Evolutionary conservation across 1,140 invertebrate genomes (phyloP).

Genomic region (Myzus persicae): DNA sequence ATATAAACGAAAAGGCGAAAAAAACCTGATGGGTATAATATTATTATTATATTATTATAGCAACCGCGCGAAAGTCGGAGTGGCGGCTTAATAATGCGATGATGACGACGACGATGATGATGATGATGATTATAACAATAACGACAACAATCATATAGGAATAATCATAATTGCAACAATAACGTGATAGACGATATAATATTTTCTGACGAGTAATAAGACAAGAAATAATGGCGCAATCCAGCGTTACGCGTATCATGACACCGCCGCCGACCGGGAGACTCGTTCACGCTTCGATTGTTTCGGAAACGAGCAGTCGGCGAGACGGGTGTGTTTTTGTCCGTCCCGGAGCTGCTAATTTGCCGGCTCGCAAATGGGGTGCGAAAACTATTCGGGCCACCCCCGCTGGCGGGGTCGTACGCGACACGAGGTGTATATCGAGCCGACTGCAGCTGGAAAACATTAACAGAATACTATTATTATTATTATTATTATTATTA

Average conservation of each 20-base stretch:
- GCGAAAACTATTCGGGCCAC: not conserved
- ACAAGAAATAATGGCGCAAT: not conserved
- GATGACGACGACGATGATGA: too few relatives aligned
- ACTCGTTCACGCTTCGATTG: slow-evolving; percentile 22
- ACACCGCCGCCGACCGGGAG: not conserved
- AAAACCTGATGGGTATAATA: not conserved
- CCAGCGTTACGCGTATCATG: not conserved
- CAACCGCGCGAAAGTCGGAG: too few relatives aligned
- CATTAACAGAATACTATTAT: slow-evolving; percentile 15
- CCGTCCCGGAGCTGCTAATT: not conserved
- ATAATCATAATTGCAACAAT: too few relatives aligned
- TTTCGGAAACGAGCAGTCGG: slow-evolving; percentile 30
- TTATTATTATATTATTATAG: not conserved
- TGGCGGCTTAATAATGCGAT: too few relatives aligned
- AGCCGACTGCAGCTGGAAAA: slow-evolving; percentile 42
- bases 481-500: slow-evolving; percentile 2
- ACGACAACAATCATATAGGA: too few relatives aligned
- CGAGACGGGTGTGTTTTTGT: slow-evolving; percentile 35
- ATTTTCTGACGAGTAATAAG: not conserved
- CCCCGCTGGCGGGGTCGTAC: not conserved
- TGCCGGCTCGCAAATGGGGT: slow-evolving; percentile 21
- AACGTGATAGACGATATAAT: not conserved
- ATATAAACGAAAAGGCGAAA: not conserved
- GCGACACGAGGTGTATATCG: not conserved
- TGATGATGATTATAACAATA: too few relatives aligned